Base-by-base conservation (phyloP, 2,797 vertebrate species). In the Coendou prehensilis region DNA sequence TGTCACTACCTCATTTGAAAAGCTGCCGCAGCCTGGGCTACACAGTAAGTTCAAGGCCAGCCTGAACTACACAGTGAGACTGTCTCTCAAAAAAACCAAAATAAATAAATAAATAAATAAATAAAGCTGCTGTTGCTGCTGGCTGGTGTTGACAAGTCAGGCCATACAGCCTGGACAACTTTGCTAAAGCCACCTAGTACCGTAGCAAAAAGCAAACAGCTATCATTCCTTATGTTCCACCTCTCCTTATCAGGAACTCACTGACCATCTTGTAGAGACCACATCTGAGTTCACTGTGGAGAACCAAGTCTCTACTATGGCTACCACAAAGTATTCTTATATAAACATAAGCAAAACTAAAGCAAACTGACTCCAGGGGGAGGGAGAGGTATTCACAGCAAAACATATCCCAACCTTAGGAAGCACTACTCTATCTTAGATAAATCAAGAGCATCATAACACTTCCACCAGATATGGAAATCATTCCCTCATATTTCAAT, bases 201-300 rank as follows among this genome's bases (percentile, higher is more conserved):
- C 8, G 0, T 33, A 91, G 37, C 37, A 37, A 76, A 85, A 89
- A 76, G n/a, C 41, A 52, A 64, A 64, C 7, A 84, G 82, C 56
- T 23, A n/a, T 30, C 41, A 56, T 30, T 78, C 33, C 50, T 78
- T 84, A n/a, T n/a, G 33, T 59, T 59, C 41, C 37, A 56, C 22
- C 54, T 87, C 37, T 71, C 69, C 37, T 76, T 67, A 37, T 59
- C 78, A 93, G 50, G 87, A 93, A 90, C 57, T 80, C 52, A 47
- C 2, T 14, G 61, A 57, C 20, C 54, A 45, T 41, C 54, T 73
- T 54, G 26, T 76, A n/a, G 26, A 88, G 30, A 22, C n/a, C 22
- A 81, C 26, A 61, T 26, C 33, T 23, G 26, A 56, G 47, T 84
- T 82, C 23, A 28, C 26, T 59, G 26, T 50, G 47, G 41, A 87